A percentile compares a stretch with the other conserved stretches of the same genome.
phyloP scores from a whole-genome alignment of 2,113 vertebrate species.

The Labeo rohita region DNA sequence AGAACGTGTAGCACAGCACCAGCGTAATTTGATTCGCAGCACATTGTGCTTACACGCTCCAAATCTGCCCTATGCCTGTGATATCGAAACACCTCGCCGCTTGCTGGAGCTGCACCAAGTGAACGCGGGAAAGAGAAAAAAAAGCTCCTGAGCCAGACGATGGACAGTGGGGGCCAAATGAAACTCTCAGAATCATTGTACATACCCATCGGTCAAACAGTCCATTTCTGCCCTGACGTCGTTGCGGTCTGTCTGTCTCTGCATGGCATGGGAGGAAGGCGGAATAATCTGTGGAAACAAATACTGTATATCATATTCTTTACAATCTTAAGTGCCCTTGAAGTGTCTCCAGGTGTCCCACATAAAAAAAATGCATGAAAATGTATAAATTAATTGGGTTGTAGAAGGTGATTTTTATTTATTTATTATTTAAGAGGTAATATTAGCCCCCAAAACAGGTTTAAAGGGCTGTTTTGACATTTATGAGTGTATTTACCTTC shows the following conservation, averaged over 20 bases:
- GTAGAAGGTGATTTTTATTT: too few species aligned
- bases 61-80: constrained; percentile 28
- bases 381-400: background rate
- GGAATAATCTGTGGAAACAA: constrained; percentile 25
- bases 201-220: constrained; percentile 41
- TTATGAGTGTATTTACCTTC: background rate
- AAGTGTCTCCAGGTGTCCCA: background rate
- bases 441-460: background rate
- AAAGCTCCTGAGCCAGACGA: constrained; percentile 4
- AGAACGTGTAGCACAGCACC: constrained; percentile 14
- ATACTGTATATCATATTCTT: constrained; percentile 1
- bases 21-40: constrained; percentile 47
- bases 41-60: constrained; percentile 36
- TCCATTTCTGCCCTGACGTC: constrained; percentile 24
- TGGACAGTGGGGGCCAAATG: constrained; percentile 25
- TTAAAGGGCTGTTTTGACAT: background rate
- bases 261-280: background rate
- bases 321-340: background rate
- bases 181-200: constrained; percentile 42
- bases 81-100: constrained; percentile 9
- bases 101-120: constrained; percentile 22
- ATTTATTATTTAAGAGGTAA: too few species aligned
- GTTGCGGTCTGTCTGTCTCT: background rate
- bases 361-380: background rate
- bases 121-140: background rate